Conservation (phyloP, 2,797 vertebrate species). For the Streptopelia turtur region DNA sequence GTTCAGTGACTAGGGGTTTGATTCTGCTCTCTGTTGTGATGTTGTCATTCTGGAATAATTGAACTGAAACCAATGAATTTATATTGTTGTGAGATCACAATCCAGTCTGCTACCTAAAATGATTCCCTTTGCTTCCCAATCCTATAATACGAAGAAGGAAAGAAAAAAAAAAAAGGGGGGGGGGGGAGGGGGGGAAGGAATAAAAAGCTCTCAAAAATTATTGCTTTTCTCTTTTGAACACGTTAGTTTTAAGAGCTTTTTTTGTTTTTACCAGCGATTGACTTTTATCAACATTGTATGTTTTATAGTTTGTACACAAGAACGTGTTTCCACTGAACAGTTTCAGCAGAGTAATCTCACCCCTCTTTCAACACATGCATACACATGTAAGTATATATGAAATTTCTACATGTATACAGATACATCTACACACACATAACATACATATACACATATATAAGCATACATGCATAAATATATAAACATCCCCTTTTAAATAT, state of each 20-base stretch:
- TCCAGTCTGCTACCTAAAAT: not conserved
- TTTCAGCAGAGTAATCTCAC: not conserved
- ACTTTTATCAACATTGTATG: not conserved
- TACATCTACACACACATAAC: fast-evolving
- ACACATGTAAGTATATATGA: not conserved
- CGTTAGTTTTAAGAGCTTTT: not conserved
- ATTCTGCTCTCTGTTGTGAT: not conserved
- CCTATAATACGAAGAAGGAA: not conserved
- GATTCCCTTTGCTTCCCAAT: not conserved
- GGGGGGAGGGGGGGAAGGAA: fast-evolving
- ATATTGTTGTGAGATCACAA: not conserved
- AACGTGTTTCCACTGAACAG: not conserved
- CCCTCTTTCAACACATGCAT: not conserved
- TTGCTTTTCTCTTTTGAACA: not conserved
- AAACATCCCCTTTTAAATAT: not conserved
- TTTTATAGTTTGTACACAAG: not conserved
- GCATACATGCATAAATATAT: not conserved
- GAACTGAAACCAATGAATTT: conserved; percentile 24
- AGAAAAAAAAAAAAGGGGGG: no score
- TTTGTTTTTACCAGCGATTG: not conserved
- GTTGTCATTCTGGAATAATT: conserved; percentile 33
- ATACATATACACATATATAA: not conserved
- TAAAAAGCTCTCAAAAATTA: not conserved
- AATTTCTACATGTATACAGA: fast-evolving
- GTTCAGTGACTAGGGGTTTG: not conserved